phyloP scores from a whole-genome alignment of 2,797 vertebrate species.

The Myotis daubentonii region DNA sequence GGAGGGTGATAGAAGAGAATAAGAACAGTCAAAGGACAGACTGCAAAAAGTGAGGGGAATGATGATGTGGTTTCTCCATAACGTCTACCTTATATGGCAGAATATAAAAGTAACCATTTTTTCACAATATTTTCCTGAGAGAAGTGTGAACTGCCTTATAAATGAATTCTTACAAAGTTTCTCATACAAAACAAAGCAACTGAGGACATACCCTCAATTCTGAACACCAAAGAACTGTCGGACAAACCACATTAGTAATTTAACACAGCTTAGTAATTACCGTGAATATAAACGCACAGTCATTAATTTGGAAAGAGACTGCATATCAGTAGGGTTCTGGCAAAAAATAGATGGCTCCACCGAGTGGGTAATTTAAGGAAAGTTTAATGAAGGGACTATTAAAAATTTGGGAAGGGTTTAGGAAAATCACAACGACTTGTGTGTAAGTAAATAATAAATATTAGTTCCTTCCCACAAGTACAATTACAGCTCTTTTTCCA shows the following conservation, averaged over 20 bases:
- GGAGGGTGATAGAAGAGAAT: neutral
- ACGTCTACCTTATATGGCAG: neutral
- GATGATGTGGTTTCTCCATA: neutral
- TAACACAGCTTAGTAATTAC: neutral
- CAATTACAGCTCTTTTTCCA: neutral
- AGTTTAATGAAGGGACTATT: neutral
- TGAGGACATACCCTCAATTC: neutral
- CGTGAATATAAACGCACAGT: neutral
- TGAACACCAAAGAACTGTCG: neutral
- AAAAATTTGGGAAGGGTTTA: neutral
- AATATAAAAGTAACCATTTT: neutral
- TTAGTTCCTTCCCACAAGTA: neutral
- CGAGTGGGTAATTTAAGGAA: neutral
- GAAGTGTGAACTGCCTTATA: neutral
- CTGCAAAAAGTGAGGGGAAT: neutral
- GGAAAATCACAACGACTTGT: neutral
- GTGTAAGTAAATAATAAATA: neutral
- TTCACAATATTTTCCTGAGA: neutral
- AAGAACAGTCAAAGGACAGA: neutral
- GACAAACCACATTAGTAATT: neutral
- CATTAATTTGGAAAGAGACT: neutral
- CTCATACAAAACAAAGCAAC: neutral
- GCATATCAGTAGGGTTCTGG: neutral
- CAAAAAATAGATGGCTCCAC: neutral
- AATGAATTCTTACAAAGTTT: neutral